Conservation (phyloP, 2,113 vertebrate genomes). For the Jacana jacana region DNA sequence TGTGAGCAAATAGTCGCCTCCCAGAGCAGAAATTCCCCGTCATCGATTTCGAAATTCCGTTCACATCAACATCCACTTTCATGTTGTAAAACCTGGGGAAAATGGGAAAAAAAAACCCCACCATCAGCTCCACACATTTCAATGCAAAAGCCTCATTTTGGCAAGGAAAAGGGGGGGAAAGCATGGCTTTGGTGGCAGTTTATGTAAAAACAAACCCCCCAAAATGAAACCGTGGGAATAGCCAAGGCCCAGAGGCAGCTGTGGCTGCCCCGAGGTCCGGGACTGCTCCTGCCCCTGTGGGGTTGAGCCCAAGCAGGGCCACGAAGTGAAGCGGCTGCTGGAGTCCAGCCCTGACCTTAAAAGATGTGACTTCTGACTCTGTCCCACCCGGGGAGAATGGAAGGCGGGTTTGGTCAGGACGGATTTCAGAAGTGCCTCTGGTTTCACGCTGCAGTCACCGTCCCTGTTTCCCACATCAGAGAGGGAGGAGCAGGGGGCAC, state of each 20-base stretch:
- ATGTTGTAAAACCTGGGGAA: conserved; percentile 31
- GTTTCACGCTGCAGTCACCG: accelerated
- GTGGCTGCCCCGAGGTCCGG: neutral
- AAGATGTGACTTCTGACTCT: neutral
- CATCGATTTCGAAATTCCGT: conserved; percentile 31
- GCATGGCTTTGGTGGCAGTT: neutral
- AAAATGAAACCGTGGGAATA: neutral
- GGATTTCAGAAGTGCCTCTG: neutral
- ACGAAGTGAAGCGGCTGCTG: neutral
- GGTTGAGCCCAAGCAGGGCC: neutral
- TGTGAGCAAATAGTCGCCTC: neutral
- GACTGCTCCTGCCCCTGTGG: neutral
- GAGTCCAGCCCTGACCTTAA: neutral
- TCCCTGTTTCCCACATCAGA: neutral
- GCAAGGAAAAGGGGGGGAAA: neutral
- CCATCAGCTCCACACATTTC: neutral
- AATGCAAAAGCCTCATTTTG: neutral
- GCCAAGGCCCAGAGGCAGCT: neutral
- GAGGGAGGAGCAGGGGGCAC: neutral
- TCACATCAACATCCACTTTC: conserved; percentile 37
- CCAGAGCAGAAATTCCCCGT: neutral
- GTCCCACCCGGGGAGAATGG: accelerated
- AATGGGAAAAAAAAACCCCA: neutral
- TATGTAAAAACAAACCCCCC: neutral
- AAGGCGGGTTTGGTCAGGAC: neutral